phyloP scores from a whole-genome alignment of 2,888 invertebrate genomes.

The Sinopyrophorus schimmeli region DNA sequence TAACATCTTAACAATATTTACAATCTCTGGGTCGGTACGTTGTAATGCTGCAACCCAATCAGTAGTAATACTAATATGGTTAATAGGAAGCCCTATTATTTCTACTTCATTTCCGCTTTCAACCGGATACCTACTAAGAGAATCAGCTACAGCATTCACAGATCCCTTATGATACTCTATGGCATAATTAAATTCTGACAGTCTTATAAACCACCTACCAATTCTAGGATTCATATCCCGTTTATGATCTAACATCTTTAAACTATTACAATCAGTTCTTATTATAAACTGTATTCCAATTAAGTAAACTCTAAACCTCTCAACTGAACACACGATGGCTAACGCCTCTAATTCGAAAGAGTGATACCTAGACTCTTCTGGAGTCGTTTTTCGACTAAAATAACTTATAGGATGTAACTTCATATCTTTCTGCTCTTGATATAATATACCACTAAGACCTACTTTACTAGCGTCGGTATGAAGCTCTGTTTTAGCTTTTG shows the following conservation, averaged over 20 bases:
- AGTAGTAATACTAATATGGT: conserved; percentile 13
- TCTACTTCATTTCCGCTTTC: conserved; percentile 22
- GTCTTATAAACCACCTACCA: conserved; percentile 3
- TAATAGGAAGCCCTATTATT: conserved; percentile 24
- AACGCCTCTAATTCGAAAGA: conserved; percentile 9
- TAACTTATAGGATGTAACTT: conserved; percentile 11
- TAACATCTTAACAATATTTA: conserved; percentile 6
- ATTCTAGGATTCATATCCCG: too few species aligned
- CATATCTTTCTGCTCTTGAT: conserved; percentile 27
- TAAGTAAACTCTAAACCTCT: conserved; percentile 31
- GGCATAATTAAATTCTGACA: conserved; percentile 3
- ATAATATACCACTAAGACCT: conserved; percentile 36
- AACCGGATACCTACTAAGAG: conserved; percentile 33
- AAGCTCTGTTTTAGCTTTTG: conserved; percentile 31
- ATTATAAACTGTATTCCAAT: conserved; percentile 28
- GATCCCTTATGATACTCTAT: conserved; percentile 32
- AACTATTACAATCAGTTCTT: too few species aligned
- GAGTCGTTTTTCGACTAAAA: conserved; percentile 15
- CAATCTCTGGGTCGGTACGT: conserved; percentile 10
- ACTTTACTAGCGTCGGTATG: conserved; percentile 35
- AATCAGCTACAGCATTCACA: conserved; percentile 28
- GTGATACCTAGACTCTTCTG: conserved; percentile 8
- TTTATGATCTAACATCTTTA: too few species aligned
- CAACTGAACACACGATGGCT: conserved; percentile 7
- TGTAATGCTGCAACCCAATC: conserved; percentile 17